Conservation (phyloP, 2,888 invertebrate genomes). For the Nudaria mundana region DNA sequence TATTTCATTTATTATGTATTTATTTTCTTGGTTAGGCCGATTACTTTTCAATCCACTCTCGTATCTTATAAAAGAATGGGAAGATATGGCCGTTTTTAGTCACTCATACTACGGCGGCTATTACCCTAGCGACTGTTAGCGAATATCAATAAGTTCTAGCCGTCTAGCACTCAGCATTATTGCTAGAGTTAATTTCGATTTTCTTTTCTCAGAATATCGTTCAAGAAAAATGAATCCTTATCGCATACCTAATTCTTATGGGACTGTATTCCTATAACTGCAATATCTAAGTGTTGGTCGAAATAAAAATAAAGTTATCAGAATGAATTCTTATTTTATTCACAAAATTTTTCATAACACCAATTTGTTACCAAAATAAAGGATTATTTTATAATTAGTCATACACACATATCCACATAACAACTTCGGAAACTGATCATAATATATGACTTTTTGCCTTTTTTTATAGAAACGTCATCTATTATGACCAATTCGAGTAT, state of each 20-base stretch:
- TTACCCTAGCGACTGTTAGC: too few relatives aligned
- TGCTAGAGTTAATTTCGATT: not conserved
- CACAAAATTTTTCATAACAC: constrained; percentile 78
- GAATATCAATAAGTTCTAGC: too few relatives aligned
- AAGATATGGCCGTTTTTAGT: too few relatives aligned
- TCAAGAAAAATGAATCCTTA: constrained; percentile 48
- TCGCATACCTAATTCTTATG: not conserved
- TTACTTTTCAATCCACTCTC: too few relatives aligned
- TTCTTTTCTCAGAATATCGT: constrained; percentile 68
- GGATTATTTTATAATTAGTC: constrained; percentile 75
- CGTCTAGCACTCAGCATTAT: too few relatives aligned
- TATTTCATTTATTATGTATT: too few relatives aligned
- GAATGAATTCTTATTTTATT: constrained; percentile 79
- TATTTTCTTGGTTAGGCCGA: too few relatives aligned
- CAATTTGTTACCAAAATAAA: constrained; percentile 80
- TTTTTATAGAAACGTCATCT: constrained; percentile 43
- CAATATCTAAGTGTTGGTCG: constrained; percentile 11
- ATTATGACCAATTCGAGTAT: constrained; percentile 64
- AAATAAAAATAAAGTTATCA: constrained; percentile 34
- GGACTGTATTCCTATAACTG: not conserved
- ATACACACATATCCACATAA: constrained; percentile 72
- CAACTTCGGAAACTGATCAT: constrained; percentile 61
- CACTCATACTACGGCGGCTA: too few relatives aligned
- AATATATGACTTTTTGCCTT: constrained; percentile 53
- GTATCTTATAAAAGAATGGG: too few relatives aligned